These are phyloP conservation scores for Phymorhynchus buccinoides DNA, from an alignment of 1,140 invertebrate species.

Conservation along the genomic window DNA sequence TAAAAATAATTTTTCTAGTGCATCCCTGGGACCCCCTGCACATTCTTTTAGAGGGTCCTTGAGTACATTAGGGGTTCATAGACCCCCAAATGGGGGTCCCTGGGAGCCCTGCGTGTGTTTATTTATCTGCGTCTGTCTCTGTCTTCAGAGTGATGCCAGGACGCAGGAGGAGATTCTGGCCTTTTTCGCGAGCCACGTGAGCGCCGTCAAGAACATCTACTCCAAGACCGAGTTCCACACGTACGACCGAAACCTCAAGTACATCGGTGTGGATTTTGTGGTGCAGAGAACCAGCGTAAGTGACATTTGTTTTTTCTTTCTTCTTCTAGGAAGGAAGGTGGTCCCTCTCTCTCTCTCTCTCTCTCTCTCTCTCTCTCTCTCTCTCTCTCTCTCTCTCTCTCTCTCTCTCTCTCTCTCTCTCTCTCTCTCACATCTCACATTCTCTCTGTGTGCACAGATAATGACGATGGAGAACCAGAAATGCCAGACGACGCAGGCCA, in stretches of 20 bases:
- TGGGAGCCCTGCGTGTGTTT: background rate
- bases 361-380: no score
- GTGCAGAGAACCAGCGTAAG: constrained; percentile 94
- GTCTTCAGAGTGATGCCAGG: constrained; percentile 56
- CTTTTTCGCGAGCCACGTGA: constrained; percentile 97
- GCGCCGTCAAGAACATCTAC: constrained; percentile 98
- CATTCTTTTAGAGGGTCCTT: no score
- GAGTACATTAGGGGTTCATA: no score
- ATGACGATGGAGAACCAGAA: constrained; percentile 72
- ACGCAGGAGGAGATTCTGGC: constrained; percentile 92
- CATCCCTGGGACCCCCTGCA: no score
- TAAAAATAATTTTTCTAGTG: no score
- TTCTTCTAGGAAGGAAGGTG: no score
- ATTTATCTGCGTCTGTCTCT: background rate
- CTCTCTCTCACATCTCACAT: background rate
- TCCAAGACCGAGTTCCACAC: constrained; percentile 89
- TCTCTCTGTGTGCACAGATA: constrained; percentile 64
- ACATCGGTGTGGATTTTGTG: constrained; percentile 95
- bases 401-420: no score
- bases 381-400: no score
- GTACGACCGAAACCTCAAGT: constrained; percentile 76
- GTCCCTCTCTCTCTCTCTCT: no score
- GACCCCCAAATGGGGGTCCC: no score
- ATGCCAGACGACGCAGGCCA: constrained; percentile 72
- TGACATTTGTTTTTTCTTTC: constrained; percentile 20